Evolutionary conservation across 64 coral and sea anemone genomes (phyloP), one percentile per base, ranked within the genome.

Genomic region (Porites lutea): DNA sequence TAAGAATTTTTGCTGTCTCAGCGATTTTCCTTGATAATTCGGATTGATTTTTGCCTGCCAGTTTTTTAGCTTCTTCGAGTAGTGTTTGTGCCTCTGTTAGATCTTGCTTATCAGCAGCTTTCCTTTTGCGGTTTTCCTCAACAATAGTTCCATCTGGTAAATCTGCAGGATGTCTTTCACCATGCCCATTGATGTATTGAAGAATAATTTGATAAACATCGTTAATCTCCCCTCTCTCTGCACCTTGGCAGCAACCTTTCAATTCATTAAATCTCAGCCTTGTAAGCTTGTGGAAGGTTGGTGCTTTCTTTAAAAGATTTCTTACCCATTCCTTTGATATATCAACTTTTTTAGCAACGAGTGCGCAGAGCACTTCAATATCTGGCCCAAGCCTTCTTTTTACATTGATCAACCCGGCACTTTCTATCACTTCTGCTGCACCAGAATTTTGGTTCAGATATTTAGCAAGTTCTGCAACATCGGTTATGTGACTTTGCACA

Each of bases 401-500:
- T 23, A 92, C 19, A 62, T 51, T 60, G 22, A 49, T 57, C 19
- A 92, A n/a, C 7, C 55, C 79, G 3, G 37, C 51, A 6, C 75
- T 10, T 4, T 75, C 46, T 11, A 83, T 12, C 4, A 27, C 68
- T 68, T 66, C 37, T 48, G 18, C 9, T 50, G 74, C 52, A 13
- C 49, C 23, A 1, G 52, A 48, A 47, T 79, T 58, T 15, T 10
- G 4, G 44, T 48, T 58, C 68, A 92, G 19, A 57, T 63, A 74
- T 60, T 62, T 13, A 8, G 89, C 89, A 83, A 92, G 79, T 48
- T 65, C 68, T 10, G 4, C 0, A 55, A 22, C 48, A 49, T 49
- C 73, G 6, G 89, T 85, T 69, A 83, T 6, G 44, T 75, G 73
- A 19, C 48, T 85, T 54, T 84, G 4, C 13, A 92, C 89, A 10